These are phyloP conservation scores for Himalopsyche kuldschensis DNA, from an alignment of 2,888 invertebrate species.

Conservation along the genomic window DNA sequence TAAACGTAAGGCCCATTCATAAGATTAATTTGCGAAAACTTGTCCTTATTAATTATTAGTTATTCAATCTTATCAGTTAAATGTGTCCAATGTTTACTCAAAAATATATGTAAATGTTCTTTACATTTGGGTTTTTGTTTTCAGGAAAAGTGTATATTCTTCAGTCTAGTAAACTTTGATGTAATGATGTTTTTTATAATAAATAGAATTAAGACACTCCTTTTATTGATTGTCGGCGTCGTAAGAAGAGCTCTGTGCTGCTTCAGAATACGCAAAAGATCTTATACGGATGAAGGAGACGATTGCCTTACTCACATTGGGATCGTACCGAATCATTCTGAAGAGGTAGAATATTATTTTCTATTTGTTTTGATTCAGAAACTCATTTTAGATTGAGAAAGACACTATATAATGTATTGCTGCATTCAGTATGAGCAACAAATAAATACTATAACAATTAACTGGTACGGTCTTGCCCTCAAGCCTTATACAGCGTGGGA, in stretches of 20 bases:
- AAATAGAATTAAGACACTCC: constrained; percentile 42
- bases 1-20: neutral
- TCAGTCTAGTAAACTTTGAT: constrained; percentile 4
- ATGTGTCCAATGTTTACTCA: too few species aligned
- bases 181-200: constrained; percentile 37
- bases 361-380: too few species aligned
- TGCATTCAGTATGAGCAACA: too few species aligned
- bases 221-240: constrained; percentile 43
- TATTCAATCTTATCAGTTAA: too few species aligned
- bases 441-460: too few species aligned
- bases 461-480: too few species aligned
- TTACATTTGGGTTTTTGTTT: neutral
- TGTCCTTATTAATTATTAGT: too few species aligned
- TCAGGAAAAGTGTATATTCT: neutral
- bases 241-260: constrained; percentile 44
- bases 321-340: constrained; percentile 39
- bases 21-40: too few species aligned
- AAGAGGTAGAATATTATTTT: constrained; percentile 7
- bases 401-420: too few species aligned
- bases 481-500: too few species aligned
- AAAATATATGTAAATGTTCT: too few species aligned
- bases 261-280: constrained; percentile 42
- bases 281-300: constrained; percentile 41
- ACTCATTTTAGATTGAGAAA: too few species aligned
- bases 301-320: constrained; percentile 44